Evolutionary conservation across 1,140 invertebrate species (phyloP), one percentile per base, ranked within the genome.

Genomic region (Sycobia sp.): DNA sequence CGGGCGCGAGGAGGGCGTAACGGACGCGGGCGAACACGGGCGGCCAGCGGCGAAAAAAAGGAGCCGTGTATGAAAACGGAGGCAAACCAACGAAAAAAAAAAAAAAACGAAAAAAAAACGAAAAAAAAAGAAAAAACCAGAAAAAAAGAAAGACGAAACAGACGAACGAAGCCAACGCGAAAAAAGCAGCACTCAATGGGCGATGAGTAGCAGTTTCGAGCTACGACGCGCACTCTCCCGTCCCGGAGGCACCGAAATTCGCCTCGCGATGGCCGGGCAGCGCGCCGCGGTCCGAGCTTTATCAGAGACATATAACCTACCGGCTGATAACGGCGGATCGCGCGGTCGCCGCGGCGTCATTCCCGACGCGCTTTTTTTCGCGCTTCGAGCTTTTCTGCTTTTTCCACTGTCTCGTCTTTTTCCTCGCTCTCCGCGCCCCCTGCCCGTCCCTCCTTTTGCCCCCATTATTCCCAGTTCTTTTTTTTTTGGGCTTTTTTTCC

Each of bases 271-370:
- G 34, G 32, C 50, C 14, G 13, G n/a, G 43, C 20, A 16, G 27
- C 4, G 2, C 8, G 25, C 46, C 16, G 5, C 1, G 8, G 14
- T 47, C 14, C 23, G 51, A 41, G 39, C 54, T 56, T 46, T 44
- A 56, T 56, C 54, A 56, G 44, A 56, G 54, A 56, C 39, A 56
- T 44, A n/a, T n/a, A 44, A 32, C 16, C n/a, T n/a, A n/a, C n/a
- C 54, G 25, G 22, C 41, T 34, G 29, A 32, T 44, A 44, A 46
- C 54, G 32, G 16, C 10, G 13, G 22, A 29, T 4, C 36, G 18
- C 22, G 20, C 16, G 13, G n/a, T 13, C 16, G 5, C 49, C n/a
- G 4, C 22, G 11, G n/a, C 8, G 32, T 43, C 46, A 14, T 38
- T 14, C 11, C 13, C 10, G 11, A 4, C 3, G 4, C 39, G n/a